Evolutionary conservation across 1,140 invertebrate genomes (phyloP).

Genomic region (Neelides sp.): DNA sequence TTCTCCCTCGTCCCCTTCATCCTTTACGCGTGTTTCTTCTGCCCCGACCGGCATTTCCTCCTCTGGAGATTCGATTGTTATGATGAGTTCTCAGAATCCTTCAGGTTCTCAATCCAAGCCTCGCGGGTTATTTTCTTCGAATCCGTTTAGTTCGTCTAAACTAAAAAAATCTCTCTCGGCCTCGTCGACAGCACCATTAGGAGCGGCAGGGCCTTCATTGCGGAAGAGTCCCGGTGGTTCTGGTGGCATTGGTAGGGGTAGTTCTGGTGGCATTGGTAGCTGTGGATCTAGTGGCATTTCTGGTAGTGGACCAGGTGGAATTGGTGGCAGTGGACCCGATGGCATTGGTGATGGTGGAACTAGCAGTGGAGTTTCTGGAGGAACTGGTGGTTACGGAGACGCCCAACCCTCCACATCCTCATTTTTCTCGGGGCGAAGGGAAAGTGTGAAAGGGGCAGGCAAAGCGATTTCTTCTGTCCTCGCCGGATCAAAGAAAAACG

Average conservation of each 20-base stretch:
- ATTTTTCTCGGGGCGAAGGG: background rate
- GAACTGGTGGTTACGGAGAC: slow-evolving; percentile 2
- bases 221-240: background rate
- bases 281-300: background rate
- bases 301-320: background rate
- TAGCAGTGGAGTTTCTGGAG: too few species aligned
- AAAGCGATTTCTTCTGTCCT: background rate
- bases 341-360: background rate
- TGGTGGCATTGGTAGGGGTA: background rate
- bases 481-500: background rate
- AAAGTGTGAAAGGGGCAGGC: background rate
- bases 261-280: background rate
- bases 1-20: too few species aligned
- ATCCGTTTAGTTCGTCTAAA: too few species aligned
- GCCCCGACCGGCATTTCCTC: too few species aligned
- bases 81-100: too few species aligned
- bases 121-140: too few species aligned
- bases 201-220: background rate
- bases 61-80: too few species aligned
- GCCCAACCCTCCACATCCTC: slow-evolving; percentile 3
- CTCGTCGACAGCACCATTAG: too few species aligned
- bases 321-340: background rate
- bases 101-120: too few species aligned
- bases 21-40: too few species aligned
- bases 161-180: too few species aligned